Evolutionary conservation across 1,140 invertebrate genomes (phyloP).

Genomic region (Drosophila leontia): DNA sequence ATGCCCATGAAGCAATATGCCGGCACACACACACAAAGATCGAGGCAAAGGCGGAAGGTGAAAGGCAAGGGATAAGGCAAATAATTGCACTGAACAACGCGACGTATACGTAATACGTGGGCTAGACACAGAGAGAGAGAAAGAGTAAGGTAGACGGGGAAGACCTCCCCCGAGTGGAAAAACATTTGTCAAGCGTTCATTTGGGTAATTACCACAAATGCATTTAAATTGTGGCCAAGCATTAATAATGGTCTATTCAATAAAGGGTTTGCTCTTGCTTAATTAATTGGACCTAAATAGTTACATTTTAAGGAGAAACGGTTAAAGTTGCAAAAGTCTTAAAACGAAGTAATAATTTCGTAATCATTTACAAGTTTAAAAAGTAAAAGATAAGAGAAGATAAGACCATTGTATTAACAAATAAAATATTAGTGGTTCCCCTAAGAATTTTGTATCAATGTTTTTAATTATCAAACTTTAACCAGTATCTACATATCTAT

Average conservation of each 20-base stretch:
- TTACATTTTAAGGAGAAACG: neutral
- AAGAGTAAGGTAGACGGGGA: neutral
- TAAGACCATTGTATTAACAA: neutral
- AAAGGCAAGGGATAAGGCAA: slow-evolving; percentile 18
- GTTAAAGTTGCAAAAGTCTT: neutral
- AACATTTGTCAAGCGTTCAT: slow-evolving; percentile 19
- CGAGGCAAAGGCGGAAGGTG: neutral
- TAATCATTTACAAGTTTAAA: neutral
- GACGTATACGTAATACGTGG: slow-evolving; percentile 43
- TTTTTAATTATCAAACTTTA: neutral
- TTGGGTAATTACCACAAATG: slow-evolving; percentile 26
- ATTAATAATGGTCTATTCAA: neutral
- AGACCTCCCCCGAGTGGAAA: slow-evolving; percentile 7
- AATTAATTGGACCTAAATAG: slow-evolving; percentile 8
- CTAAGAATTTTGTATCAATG: neutral
- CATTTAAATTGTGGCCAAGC: slow-evolving; percentile 3
- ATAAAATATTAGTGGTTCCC: neutral
- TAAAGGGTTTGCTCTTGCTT: neutral
- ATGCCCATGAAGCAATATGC: slow-evolving; percentile 14
- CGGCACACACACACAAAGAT: slow-evolving; percentile 9
- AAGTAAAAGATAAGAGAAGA: neutral
- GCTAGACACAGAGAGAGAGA: neutral
- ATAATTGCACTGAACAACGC: slow-evolving; percentile 45
- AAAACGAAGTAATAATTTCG: neutral
- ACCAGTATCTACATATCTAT: slow-evolving; percentile 2